phyloP scores from a whole-genome alignment of 2,797 vertebrate species.

The Poeciliopsis infans region DNA sequence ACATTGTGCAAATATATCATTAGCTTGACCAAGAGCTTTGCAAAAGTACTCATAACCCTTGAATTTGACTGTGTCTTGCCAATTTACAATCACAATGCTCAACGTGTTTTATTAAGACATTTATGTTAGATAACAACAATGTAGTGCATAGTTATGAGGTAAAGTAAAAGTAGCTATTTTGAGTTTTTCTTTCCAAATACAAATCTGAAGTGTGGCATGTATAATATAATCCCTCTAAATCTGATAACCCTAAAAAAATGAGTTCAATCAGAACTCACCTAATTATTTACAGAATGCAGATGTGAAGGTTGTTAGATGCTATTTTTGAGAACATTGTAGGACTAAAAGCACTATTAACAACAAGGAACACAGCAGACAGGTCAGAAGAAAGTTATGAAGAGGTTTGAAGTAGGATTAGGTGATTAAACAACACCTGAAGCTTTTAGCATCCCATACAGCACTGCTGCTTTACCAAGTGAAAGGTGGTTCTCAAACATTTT shows the following conservation, averaged over 20 bases:
- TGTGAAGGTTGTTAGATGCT: neutral
- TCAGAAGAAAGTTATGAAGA: neutral
- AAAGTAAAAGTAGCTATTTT: neutral
- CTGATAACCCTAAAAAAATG: neutral
- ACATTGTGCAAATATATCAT: conserved; percentile 35
- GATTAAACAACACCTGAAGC: neutral
- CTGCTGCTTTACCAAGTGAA: neutral
- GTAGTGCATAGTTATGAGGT: neutral
- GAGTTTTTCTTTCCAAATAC: neutral
- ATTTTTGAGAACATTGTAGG: neutral
- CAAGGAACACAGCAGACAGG: neutral
- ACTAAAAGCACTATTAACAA: neutral
- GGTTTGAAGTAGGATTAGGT: neutral
- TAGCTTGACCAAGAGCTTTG: conserved; percentile 18
- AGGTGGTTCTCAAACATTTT: neutral
- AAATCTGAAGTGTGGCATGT: neutral
- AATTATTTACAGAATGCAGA: neutral
- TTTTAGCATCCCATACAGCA: neutral
- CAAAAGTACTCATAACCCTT: neutral
- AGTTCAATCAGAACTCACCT: neutral
- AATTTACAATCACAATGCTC: neutral
- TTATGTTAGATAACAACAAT: neutral
- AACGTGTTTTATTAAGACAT: neutral
- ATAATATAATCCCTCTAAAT: neutral
- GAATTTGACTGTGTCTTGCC: neutral